phyloP scores from a whole-genome alignment of 1,140 invertebrate genomes.

The Trachymyrmex cornetzi region DNA sequence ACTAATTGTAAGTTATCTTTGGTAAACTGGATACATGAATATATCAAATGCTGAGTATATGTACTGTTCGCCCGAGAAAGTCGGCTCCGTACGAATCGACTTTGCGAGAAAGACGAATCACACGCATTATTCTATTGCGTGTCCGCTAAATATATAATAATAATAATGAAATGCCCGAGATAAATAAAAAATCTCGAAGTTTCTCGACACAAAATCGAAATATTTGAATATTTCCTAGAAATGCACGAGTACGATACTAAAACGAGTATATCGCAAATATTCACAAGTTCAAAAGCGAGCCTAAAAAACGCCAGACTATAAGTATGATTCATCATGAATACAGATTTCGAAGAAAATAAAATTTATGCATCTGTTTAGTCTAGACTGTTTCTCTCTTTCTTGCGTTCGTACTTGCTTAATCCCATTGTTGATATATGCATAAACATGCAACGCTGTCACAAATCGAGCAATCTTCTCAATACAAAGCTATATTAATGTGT shows the following conservation, averaged over 20 bases:
- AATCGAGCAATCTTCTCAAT: neutral
- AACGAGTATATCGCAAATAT: conserved; percentile 35
- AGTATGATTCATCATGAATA: conserved; percentile 69
- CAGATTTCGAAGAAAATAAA: conserved; percentile 60
- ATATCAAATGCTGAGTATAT: neutral
- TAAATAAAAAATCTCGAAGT: neutral
- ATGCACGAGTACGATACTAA: neutral
- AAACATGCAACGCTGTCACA: conserved; percentile 39
- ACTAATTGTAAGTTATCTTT: conserved; percentile 57
- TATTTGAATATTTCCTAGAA: neutral
- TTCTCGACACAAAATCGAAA: conserved; percentile 41
- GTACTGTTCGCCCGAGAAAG: neutral
- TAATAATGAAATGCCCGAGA: conserved; percentile 33
- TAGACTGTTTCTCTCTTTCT: conserved; percentile 63
- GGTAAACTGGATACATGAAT: conserved; percentile 36
- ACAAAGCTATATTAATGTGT: conserved; percentile 16
- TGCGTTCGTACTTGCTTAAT: conserved; percentile 54
- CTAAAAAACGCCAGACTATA: conserved; percentile 63
- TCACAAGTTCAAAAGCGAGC: conserved; percentile 42
- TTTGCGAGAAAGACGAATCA: conserved; percentile 43
- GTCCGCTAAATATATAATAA: conserved; percentile 21
- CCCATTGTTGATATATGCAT: conserved; percentile 56
- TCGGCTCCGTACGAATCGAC: neutral
- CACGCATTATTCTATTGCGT: conserved; percentile 34
- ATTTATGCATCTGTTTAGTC: conserved; percentile 75